phyloP scores from a whole-genome alignment of 2,113 vertebrate species.

The Charina bottae region DNA sequence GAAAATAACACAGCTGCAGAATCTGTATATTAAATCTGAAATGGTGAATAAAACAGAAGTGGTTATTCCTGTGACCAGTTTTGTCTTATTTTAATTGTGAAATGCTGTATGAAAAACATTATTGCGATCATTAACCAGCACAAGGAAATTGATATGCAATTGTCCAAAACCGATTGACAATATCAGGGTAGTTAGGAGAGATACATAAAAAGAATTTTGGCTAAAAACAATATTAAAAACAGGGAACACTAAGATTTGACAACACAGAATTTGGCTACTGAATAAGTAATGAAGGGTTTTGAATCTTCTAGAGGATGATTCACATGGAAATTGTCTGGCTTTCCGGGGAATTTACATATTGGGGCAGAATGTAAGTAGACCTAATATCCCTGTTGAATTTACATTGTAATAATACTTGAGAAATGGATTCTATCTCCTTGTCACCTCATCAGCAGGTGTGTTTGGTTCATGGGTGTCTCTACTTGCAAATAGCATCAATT shows the following conservation, averaged over 20 bases:
- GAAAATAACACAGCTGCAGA: neutral
- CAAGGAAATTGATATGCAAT: neutral
- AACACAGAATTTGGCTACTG: neutral
- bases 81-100: neutral
- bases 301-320: neutral
- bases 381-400: neutral
- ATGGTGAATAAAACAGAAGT: neutral
- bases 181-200: neutral
- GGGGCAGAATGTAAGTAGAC: neutral
- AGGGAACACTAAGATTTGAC: neutral
- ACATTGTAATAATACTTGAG: neutral
- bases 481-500: neutral
- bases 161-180: neutral
- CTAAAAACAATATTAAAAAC: neutral
- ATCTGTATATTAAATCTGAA: neutral
- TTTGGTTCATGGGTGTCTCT: neutral
- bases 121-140: neutral
- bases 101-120: neutral
- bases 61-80: neutral
- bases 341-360: neutral
- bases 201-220: neutral
- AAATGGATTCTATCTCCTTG: neutral
- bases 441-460: neutral
- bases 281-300: neutral
- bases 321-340: neutral